phyloP scores from a whole-genome alignment of 64 coral and sea anemone genomes.

The Trachythela sp. region DNA sequence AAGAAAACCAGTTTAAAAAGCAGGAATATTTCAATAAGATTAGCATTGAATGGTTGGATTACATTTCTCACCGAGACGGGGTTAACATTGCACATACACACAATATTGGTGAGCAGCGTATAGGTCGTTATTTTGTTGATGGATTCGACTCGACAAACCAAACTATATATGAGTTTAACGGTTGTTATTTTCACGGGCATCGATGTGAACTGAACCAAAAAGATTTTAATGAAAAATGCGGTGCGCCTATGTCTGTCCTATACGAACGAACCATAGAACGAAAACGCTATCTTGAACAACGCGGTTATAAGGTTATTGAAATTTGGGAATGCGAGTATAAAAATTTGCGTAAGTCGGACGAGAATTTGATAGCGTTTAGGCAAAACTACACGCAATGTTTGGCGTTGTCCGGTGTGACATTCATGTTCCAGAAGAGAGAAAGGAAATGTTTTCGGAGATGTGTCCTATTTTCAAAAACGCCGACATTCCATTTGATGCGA shows the following conservation, averaged over 20 bases:
- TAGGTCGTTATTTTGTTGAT: neutral
- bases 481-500: slow-evolving; percentile 34
- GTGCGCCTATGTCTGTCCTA: neutral
- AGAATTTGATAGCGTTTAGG: neutral
- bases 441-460: slow-evolving; percentile 38
- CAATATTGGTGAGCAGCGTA: neutral
- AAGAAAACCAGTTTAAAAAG: neutral
- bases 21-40: neutral
- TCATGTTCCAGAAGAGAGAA: neutral
- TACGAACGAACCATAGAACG: neutral
- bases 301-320: neutral
- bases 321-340: neutral
- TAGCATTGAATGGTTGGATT: neutral
- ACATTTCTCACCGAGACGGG: neutral
- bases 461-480: slow-evolving; percentile 53
- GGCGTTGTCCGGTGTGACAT: slow-evolving; percentile 39
- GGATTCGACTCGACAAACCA: neutral
- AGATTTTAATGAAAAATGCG: neutral
- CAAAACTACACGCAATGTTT: slow-evolving; percentile 29
- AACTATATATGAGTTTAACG: neutral
- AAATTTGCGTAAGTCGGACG: neutral
- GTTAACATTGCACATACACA: neutral
- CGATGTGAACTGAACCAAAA: neutral
- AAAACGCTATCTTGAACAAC: neutral
- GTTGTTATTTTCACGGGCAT: neutral